Conservation (phyloP, 2,888 invertebrate species). For the Keiferia lycopersicella region DNA sequence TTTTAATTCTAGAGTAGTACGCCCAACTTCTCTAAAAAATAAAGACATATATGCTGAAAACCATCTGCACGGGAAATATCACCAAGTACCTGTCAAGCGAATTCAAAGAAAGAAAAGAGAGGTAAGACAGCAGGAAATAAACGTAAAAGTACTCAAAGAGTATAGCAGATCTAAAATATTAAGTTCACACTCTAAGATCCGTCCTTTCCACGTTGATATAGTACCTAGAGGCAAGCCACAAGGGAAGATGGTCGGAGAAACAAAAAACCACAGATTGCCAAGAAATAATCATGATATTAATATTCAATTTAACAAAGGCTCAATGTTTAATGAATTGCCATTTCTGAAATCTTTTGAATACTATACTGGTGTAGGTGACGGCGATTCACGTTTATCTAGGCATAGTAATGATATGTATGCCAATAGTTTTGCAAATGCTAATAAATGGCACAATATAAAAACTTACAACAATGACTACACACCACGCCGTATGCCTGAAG, state of each 20-base stretch:
- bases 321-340: constrained; percentile 55
- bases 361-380: constrained; percentile 43
- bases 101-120: constrained; percentile 39
- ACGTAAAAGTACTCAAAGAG: constrained; percentile 63
- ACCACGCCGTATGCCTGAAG: constrained; percentile 6
- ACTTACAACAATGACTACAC: constrained; percentile 42
- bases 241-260: constrained; percentile 29
- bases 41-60: constrained; percentile 49
- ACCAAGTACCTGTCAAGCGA: constrained; percentile 5
- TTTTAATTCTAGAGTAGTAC: constrained; percentile 53
- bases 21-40: constrained; percentile 54
- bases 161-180: constrained; percentile 56
- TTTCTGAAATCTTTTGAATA: constrained; percentile 65
- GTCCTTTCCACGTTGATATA: constrained; percentile 58
- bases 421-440: constrained; percentile 53
- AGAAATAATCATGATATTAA: constrained; percentile 33
- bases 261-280: not conserved
- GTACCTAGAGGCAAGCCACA: constrained; percentile 50
- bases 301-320: constrained; percentile 42
- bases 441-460: constrained; percentile 72
- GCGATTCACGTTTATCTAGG: constrained; percentile 33
- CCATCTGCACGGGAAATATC: constrained; percentile 38
- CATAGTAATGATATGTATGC: constrained; percentile 50
- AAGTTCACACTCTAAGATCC: constrained; percentile 52
- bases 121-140: constrained; percentile 50